Evolutionary conservation across 2,113 vertebrate genomes (phyloP).

Genomic region (Salvelinus namaycush): DNA sequence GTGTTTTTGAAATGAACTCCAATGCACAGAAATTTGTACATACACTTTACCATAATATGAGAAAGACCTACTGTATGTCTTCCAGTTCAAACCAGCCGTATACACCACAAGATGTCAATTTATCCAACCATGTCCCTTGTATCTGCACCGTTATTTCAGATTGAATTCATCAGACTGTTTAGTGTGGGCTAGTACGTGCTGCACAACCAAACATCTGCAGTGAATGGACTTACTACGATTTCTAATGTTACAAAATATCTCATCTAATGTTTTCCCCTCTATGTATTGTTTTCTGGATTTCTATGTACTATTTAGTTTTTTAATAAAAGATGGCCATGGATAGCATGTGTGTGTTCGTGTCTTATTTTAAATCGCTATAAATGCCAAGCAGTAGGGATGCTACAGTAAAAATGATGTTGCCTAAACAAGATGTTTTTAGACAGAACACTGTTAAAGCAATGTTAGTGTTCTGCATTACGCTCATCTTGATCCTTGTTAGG

Average conservation of each 20-base stretch:
- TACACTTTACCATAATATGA: background rate
- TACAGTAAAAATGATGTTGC: too few species aligned
- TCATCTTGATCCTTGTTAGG: too few species aligned
- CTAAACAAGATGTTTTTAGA: too few species aligned
- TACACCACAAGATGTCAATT: too few species aligned
- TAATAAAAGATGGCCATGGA: constrained; percentile 65
- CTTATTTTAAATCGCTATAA: background rate
- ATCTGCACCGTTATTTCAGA: background rate
- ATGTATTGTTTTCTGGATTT: constrained; percentile 51
- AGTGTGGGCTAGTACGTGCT: constrained; percentile 12
- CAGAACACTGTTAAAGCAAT: too few species aligned
- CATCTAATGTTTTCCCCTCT: constrained; percentile 18
- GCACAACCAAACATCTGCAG: background rate
- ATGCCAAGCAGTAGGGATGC: too few species aligned
- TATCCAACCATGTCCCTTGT: too few species aligned
- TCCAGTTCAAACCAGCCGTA: constrained; percentile 19
- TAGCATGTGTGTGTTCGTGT: background rate
- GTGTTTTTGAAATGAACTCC: constrained; percentile 8
- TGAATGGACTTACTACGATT: constrained; percentile 15
- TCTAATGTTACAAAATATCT: constrained; percentile 48
- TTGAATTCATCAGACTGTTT: constrained; percentile 4
- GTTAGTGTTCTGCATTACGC: background rate
- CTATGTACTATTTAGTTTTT: constrained; percentile 57
- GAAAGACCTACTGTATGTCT: constrained; percentile 4
- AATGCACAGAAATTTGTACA: constrained; percentile 6